phyloP scores from a whole-genome alignment of 2,888 invertebrate species.

The Strigamia transsilvanica region DNA sequence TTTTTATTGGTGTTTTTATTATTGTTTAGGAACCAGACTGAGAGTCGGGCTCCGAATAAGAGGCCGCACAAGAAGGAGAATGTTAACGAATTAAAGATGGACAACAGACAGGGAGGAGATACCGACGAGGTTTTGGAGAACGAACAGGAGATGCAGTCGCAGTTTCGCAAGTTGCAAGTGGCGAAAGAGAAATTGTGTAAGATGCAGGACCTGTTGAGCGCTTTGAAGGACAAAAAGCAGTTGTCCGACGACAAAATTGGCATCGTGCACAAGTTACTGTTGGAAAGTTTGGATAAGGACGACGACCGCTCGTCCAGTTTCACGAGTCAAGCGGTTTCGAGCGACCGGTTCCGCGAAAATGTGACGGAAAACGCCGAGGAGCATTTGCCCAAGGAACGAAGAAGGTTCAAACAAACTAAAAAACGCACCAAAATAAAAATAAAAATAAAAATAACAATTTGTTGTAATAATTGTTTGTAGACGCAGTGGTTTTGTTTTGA shows the following conservation, averaged over 20 bases:
- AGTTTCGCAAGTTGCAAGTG: neutral
- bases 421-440: too few species aligned
- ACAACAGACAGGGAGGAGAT: neutral
- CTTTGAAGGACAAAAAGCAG: neutral
- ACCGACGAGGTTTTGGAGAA: neutral
- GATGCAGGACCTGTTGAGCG: slow-evolving; percentile 3
- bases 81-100: neutral
- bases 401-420: neutral
- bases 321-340: neutral
- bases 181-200: neutral
- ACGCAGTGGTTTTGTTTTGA: neutral
- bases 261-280: neutral
- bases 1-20: too few species aligned
- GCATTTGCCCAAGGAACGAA: neutral
- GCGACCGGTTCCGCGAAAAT: neutral
- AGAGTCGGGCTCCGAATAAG: neutral
- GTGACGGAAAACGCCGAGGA: neutral
- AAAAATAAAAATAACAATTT: too few species aligned
- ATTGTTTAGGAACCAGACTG: slow-evolving; percentile 1
- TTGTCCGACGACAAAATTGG: neutral
- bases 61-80: slow-evolving; percentile 8
- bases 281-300: neutral
- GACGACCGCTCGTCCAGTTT: neutral
- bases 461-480: neutral
- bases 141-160: neutral